Conservation (phyloP, 1,140 invertebrate species). For the Druon quercuslanigerum region DNA sequence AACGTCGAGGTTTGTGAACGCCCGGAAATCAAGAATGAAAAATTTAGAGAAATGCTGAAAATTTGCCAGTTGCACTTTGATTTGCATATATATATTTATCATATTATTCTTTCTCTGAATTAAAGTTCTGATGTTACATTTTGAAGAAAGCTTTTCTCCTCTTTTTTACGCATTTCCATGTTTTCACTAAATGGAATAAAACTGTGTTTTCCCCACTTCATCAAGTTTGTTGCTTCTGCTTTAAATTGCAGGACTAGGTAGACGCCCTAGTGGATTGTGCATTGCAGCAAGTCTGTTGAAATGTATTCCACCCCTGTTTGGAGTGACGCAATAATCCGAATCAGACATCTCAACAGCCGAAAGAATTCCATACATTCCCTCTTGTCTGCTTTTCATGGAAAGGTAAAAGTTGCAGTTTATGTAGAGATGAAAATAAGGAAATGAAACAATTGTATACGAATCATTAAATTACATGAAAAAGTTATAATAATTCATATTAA, state of each 20-base stretch:
- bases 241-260: conserved; percentile 21
- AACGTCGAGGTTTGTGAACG: background rate
- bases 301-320: conserved; percentile 29
- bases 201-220: background rate
- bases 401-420: background rate
- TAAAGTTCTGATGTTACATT: no score
- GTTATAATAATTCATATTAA: no score
- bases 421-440: background rate
- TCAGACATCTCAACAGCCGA: conserved; percentile 28
- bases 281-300: conserved; percentile 8
- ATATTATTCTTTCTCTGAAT: background rate
- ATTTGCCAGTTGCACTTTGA: background rate
- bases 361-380: conserved; percentile 12
- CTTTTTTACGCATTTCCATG: background rate
- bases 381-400: background rate
- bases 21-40: background rate
- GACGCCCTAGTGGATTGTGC: conserved; percentile 26
- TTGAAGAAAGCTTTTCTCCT: background rate
- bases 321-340: conserved; percentile 29
- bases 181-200: background rate
- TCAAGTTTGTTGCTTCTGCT: conserved; percentile 6
- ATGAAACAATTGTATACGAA: no score
- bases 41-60: no score
- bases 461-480: no score
- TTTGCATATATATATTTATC: background rate